Conservation (phyloP, 53 echinoderm and acorn worm species). For the Paracentrotus lividus region DNA sequence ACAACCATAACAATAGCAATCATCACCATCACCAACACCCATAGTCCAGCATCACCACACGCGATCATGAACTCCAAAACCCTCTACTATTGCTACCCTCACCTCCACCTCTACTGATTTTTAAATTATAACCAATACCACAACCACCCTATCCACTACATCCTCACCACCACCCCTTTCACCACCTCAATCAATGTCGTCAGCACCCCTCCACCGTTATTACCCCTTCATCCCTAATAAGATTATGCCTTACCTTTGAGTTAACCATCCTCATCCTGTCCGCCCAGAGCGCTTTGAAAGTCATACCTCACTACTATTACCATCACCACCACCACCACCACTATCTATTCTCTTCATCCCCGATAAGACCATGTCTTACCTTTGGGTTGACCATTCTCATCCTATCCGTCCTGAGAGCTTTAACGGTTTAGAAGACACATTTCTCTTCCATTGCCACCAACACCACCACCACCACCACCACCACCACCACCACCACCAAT, state of each 20-base stretch:
- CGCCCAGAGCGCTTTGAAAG: too few relatives aligned
- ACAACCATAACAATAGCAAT: neutral
- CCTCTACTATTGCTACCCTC: too few relatives aligned
- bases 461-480: neutral
- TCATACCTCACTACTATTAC: neutral
- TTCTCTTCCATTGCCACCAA: neutral
- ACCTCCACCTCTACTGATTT: too few relatives aligned
- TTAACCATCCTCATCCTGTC: too few relatives aligned
- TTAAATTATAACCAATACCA: too few relatives aligned
- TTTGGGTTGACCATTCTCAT: conserved; percentile 48
- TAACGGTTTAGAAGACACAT: conserved; percentile 68
- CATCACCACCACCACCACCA: neutral
- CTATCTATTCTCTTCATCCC: neutral
- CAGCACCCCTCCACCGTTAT: neutral
- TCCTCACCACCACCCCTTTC: neutral
- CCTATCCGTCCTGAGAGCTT: conserved; percentile 58
- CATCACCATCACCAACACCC: neutral
- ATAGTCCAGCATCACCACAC: too few relatives aligned
- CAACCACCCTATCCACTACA: too few relatives aligned
- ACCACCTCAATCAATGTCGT: neutral
- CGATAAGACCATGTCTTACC: neutral
- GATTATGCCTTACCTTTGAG: too few relatives aligned
- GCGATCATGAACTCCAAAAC: too few relatives aligned
- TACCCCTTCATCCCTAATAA: too few relatives aligned
- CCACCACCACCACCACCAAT: neutral